These are phyloP conservation scores for Oegoconia quadripuncta DNA, from an alignment of 2,888 invertebrate genomes.

Conservation along the genomic window DNA sequence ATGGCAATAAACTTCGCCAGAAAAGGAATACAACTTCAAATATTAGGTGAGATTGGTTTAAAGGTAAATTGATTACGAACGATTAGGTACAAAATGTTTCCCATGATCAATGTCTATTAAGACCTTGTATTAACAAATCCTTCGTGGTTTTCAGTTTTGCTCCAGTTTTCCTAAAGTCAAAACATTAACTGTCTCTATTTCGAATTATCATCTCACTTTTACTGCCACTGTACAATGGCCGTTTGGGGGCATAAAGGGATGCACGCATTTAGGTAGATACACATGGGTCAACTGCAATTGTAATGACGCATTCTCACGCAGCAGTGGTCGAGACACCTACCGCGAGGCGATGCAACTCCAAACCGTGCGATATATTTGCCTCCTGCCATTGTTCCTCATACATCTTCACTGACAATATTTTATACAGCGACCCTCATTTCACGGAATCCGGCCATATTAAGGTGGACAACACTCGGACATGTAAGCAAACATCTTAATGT, in stretches of 20 bases:
- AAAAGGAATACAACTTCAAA: no score
- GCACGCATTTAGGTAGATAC: slow-evolving; percentile 28
- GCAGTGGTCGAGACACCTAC: slow-evolving; percentile 57
- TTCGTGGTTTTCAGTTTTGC: no score
- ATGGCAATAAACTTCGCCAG: no score
- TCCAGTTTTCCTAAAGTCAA: background rate
- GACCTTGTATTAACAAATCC: no score
- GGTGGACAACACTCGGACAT: slow-evolving; percentile 67
- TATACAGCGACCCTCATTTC: slow-evolving; percentile 59
- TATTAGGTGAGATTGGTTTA: no score
- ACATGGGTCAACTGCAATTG: slow-evolving; percentile 36
- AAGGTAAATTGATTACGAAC: no score
- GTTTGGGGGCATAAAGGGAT: slow-evolving; percentile 17
- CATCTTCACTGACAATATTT: slow-evolving; percentile 57
- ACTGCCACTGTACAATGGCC: slow-evolving; percentile 25
- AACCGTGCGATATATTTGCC: slow-evolving; percentile 44
- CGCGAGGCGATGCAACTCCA: slow-evolving; percentile 40
- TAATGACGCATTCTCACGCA: slow-evolving; percentile 49
- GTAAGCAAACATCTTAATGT: slow-evolving; percentile 80
- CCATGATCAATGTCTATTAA: no score
- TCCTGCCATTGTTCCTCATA: slow-evolving; percentile 41
- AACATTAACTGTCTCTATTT: background rate
- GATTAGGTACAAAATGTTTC: no score
- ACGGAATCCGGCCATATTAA: slow-evolving; percentile 62
- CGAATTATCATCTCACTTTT: slow-evolving; percentile 47